Conservation (phyloP, 2,113 vertebrate genomes). For the Cavia porcellus region DNA sequence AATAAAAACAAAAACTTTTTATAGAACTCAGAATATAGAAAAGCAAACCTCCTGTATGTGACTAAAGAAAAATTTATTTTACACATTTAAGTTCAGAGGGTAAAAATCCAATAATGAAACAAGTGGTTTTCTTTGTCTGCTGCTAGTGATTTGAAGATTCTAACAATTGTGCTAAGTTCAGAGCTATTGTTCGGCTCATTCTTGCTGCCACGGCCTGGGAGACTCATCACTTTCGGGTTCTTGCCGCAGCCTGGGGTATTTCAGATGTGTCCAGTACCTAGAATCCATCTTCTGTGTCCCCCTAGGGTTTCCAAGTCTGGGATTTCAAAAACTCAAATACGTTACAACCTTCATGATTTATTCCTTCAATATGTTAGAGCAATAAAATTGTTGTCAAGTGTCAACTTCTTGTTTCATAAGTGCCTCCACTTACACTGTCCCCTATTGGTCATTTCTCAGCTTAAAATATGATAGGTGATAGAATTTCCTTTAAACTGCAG, state of each 20-base stretch:
- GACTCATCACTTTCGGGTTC: neutral
- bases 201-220: neutral
- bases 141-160: neutral
- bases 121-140: neutral
- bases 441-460: constrained; percentile 62
- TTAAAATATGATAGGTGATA: neutral
- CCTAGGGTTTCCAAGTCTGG: neutral
- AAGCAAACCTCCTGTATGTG: neutral
- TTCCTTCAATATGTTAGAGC: constrained; percentile 65
- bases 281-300: neutral
- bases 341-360: constrained; percentile 25
- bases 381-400: constrained; percentile 26
- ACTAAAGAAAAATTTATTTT: neutral
- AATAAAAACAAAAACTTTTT: neutral
- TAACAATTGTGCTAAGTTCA: neutral
- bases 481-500: neutral
- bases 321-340: constrained; percentile 65
- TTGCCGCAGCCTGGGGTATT: neutral
- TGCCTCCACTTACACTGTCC: constrained; percentile 52
- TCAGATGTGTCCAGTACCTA: neutral
- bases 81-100: neutral
- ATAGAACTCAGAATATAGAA: constrained; percentile 8
- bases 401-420: constrained; percentile 64
- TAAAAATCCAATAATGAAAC: neutral
- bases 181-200: neutral